phyloP scores from a whole-genome alignment of 2,888 invertebrate species.

The Bedellia somnulentella region DNA sequence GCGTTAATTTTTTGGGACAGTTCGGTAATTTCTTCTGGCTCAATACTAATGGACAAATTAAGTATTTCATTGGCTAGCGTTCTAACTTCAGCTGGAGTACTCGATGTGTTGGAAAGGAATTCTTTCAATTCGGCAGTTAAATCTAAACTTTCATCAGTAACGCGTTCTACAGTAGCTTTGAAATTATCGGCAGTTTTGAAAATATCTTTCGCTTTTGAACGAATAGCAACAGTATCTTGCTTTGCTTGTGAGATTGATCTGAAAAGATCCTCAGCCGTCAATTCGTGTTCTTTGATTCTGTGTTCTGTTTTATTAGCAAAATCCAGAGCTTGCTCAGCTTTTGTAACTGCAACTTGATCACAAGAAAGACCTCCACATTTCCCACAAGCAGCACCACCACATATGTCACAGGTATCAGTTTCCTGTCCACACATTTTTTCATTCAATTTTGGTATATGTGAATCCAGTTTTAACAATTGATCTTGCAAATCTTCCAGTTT shows the following conservation, averaged over 20 bases:
- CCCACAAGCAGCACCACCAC: conserved; percentile 95
- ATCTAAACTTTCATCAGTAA: conserved; percentile 65
- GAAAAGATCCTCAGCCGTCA: conserved; percentile 78
- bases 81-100: conserved; percentile 71
- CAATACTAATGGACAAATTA: conserved; percentile 78
- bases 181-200: conserved; percentile 68
- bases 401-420: conserved; percentile 86
- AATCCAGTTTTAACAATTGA: conserved; percentile 68
- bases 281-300: conserved; percentile 77
- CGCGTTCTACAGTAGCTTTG: conserved; percentile 66
- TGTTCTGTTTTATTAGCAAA: conserved; percentile 84
- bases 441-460: conserved; percentile 82
- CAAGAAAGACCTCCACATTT: conserved; percentile 92
- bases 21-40: conserved; percentile 84
- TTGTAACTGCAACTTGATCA: conserved; percentile 85
- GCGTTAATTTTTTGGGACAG: conserved; percentile 81
- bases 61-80: conserved; percentile 71
- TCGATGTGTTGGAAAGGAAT: conserved; percentile 69
- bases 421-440: conserved; percentile 81
- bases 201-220: conserved; percentile 70
- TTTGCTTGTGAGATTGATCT: conserved; percentile 78
- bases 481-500: conserved; percentile 67
- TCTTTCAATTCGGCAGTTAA: conserved; percentile 67
- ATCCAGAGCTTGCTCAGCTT: conserved; percentile 85
- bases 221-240: conserved; percentile 72